Base-by-base conservation (phyloP, 2,113 vertebrate species). In the Albula glossodonta region DNA sequence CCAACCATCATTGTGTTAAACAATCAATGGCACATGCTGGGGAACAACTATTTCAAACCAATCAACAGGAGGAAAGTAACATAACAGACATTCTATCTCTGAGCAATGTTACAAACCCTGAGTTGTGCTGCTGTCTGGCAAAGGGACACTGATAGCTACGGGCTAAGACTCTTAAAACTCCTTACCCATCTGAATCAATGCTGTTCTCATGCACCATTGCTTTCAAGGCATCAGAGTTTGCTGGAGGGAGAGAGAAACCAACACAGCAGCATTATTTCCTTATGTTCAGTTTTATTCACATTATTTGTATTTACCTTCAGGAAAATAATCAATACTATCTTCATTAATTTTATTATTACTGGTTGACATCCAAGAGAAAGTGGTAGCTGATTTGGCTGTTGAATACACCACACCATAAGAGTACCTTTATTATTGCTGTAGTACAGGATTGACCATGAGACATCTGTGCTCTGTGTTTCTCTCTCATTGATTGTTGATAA, bases 141-240 rank as follows among this genome's bases (percentile, higher is more conserved):
- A 41, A 41, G 31, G 31, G 31, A 41, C 31, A 41, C 31, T 41
- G 31, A 41, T 41, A 41, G 31, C 31, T 41, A 41, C 1, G 31
- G 31, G 31, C 31, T 41, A 41, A 41, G 31, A 41, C 31, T 41
- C 31, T 19, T n/a, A 51, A 60, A 12, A 11, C 81, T 60, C 83
- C 96, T 97, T 91, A 99, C 98, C 97, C 97, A 52, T 99, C 98
- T 56, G 96, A 96, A 53, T 99, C 97, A 48, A 91, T 77, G 90
- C 94, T 97, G 94, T 93, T 97, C 7, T 97, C 96, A 81, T 94
- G 91, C 82, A 99, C 90, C 98, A 99, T 98, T 87, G 98, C 97
- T 88, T 97, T 97, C 88, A 99, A 94, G 80, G 98, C 96, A 89
- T 98, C 98, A 0, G 96, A 96, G 92, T 99, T 99, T 56, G 98